Base-by-base conservation (phyloP, 2,888 invertebrate genomes). In the Phyto melanocephala region DNA sequence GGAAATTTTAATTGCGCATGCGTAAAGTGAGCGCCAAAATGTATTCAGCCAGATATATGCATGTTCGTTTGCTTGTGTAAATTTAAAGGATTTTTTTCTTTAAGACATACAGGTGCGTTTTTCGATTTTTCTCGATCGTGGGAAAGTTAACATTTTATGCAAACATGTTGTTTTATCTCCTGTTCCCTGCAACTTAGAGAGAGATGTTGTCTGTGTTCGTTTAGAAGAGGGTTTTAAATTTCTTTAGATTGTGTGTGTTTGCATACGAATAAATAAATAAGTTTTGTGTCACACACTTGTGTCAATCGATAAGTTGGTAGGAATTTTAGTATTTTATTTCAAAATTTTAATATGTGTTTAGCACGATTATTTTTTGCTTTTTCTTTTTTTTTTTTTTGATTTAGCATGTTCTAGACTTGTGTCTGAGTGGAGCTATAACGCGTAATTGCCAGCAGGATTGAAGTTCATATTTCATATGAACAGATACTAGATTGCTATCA, bases 1-100 rank as follows among this genome's bases (percentile, higher is more conserved):
- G 50, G 33, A 76, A 60, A 40, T 63, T 63, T 54, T 11, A 42
- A 45, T 47, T 72, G 74, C 75, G 81, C 83, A 84, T 81, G 83
- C 81, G 65, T 52, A 84, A 81, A 84, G 81, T 81, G 81, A 70
- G 81, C 78, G 52, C 63, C 60, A 76, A 81, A 75, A 45, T 1
- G 33, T 45, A 56, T 70, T 45, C 17, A 37, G 20, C 8, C 11
- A 56, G 22, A 13, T 28, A 5, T 28, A 33, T 22, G 37, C 33
- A n/a, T 37, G 33, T 28, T 15, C 1, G 11, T 50, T 7, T 52
- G 20, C 20, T 1, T 35, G 42, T 35, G 33, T 7, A 3, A 1
- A 65, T 71, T 22, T 40, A 71, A 78, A 68, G 72, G 79, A 62
- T 78, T 74, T 80, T 68, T 77, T 50, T 42, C 6, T 52, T 65